Percentiles rank a stretch among this genome's conserved stretches.
Conservation (phyloP, 2,797 vertebrate species). For the Poeciliopsis infans region DNA sequence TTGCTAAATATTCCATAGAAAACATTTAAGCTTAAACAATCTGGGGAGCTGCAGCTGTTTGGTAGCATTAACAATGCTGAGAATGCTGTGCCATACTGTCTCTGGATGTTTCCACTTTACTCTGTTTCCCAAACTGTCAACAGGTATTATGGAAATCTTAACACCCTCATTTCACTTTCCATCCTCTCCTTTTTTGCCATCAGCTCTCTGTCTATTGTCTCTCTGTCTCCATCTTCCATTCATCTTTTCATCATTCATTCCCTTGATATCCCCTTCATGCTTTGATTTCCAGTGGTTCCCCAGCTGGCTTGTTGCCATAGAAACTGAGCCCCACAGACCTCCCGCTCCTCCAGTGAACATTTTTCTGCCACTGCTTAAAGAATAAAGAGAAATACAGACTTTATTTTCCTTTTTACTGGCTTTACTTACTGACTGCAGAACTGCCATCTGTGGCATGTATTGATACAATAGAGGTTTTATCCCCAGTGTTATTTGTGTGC, state of each 20-base stretch:
- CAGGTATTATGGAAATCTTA: constrained; percentile 48
- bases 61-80: background rate
- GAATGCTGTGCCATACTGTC: background rate
- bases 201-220: constrained; percentile 5
- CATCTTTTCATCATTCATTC: constrained; percentile 66
- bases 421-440: constrained; percentile 17
- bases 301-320: constrained; percentile 81
- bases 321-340: constrained; percentile 75
- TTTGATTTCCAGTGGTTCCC: constrained; percentile 77
- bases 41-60: background rate
- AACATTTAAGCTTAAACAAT: background rate
- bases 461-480: constrained; percentile 15
- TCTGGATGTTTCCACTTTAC: constrained; percentile 6
- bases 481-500: constrained; percentile 21
- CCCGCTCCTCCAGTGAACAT: constrained; percentile 47
- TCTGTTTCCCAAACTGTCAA: constrained; percentile 46
- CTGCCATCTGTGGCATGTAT: constrained; percentile 22
- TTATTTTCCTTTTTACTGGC: constrained; percentile 22
- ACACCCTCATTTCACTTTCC: background rate
- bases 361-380: constrained; percentile 62
- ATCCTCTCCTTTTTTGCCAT: constrained; percentile 13
- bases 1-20: background rate
- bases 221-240: constrained; percentile 33
- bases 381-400: constrained; percentile 15
- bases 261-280: constrained; percentile 76